Base-by-base conservation (phyloP, 2,888 invertebrate genomes). In the Enchytraeus crypticus region DNA sequence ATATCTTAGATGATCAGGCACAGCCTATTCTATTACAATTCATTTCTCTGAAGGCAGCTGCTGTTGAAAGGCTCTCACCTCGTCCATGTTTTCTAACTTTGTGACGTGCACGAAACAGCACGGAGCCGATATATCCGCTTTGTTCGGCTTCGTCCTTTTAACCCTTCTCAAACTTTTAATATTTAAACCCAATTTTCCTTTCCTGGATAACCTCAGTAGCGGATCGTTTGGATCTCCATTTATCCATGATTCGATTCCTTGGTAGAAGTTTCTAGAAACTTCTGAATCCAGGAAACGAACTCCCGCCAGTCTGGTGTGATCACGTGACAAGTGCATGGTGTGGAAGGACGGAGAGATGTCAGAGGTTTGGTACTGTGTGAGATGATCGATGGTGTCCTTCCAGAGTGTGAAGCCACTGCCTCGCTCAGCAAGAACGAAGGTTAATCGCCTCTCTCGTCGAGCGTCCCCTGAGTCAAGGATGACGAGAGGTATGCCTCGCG, bases 81-180 rank as follows among this genome's bases (percentile, higher is more conserved):
- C 64, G 32, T 69, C 66, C 2, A 70, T 69, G 21, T 70, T 64
- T 64, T 87, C 87, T 51, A 89, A 85, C 70, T 86, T 87, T 57
- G 88, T 89, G 66, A 89, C 85, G 77, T 90, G 89, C 71, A 88
- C 87, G 78, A 90, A 90, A 74, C 88, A 88, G 75, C 89, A 89
- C 1, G 90, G 90, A 74, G 86, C 85, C 53, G 89, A 89, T 69
- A 90, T 90, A 77, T 89, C 88, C 63, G 85, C 85, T 77, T 89
- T 89, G 55, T 86, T 85, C 27, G 88, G 88, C 63, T 87, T 79
- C 49, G 76, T 79, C 62, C 74, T 73, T 68, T 79, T 79, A 53
- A 72, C 64, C 61, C 70, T 66, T 65, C 71, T 74, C 65, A 86
- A 79, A 46, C 76, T 77, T 60, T 73, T 73, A 65, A 77, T 77